Base-by-base conservation (phyloP, 2,113 vertebrate species). In the Rousettus leschenaultii region DNA sequence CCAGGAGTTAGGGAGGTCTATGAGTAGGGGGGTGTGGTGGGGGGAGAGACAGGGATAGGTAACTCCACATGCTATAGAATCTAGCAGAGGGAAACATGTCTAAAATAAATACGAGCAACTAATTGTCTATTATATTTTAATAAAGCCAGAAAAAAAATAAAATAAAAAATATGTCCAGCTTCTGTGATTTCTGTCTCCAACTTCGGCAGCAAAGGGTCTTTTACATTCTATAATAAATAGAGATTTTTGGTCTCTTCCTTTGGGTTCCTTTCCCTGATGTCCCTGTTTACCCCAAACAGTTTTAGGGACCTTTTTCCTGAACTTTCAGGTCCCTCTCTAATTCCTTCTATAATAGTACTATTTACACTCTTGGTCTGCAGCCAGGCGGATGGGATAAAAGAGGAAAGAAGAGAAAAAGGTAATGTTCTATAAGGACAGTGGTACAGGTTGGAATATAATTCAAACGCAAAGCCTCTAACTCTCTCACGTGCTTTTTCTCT, bases 261-360 rank as follows among this genome's bases (percentile, higher is more conserved):
- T 48, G 33, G 11, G 22, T 57, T 53, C 40, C 43, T 15, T 68
- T 63, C 51, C 11, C 35, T 85, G 43, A 59, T 6, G 45, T 14
- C 13, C 6, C 12, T 43, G 18, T 38, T 8, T 0, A 78, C 2
- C 0, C 7, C 8, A 71, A 57, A 12, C 22, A 65, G 3, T 35
- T n/a, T 35, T 22, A 78, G 57, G n/a, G 5, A 1, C 0, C 78
- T 15, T 97, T 87, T 53, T 85, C 4, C 22, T 55, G 14, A 4
- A 65, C 63, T 84, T 95, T 68, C 7, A 74, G 40, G 75, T 21
- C 26, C 89, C 18, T 53, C 61, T 84, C 77, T 82, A n/a, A 79
- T 91, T 90, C 38, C 6, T 78, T 89, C 55, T 48, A 16, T 59
- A 28, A 75, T 11, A 33, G 18, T 14, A 1, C 28, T 53, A 5